These are phyloP conservation scores for Operophtera brumata DNA, from an alignment of 2,888 invertebrate species.

Conservation along the genomic window DNA sequence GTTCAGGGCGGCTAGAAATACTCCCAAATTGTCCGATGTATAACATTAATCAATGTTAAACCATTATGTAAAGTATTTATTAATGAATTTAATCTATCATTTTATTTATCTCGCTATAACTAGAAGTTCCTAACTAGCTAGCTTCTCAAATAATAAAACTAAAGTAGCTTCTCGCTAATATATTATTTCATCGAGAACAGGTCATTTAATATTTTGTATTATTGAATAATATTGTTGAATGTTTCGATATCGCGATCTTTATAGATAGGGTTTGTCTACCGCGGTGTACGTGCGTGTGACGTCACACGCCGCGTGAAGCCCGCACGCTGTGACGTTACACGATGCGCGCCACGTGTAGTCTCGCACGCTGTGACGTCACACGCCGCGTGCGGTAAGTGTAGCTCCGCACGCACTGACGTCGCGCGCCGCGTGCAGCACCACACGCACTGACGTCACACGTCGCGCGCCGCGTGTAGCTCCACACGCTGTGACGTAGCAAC, in stretches of 20 bases:
- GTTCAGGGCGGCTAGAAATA: slow-evolving; percentile 59
- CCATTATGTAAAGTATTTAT: slow-evolving; percentile 76
- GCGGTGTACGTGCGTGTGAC: slow-evolving; percentile 3
- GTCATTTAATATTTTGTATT: slow-evolving; percentile 55
- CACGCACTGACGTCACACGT: slow-evolving; percentile 5
- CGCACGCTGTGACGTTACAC: slow-evolving; percentile 6
- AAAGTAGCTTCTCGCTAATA: slow-evolving; percentile 56
- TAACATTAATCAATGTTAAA: slow-evolving; percentile 58
- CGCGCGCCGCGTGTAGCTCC: too few species aligned
- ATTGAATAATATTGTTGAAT: slow-evolving; percentile 47
- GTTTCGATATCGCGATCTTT: slow-evolving; percentile 55
- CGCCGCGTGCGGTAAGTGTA: too few species aligned
- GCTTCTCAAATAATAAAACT: slow-evolving; percentile 66
- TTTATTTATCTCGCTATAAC: slow-evolving; percentile 75
- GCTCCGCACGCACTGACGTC: too few species aligned
- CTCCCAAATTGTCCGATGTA: slow-evolving; percentile 61
- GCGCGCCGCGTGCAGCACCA: slow-evolving; percentile 2
- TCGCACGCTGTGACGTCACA: slow-evolving; percentile 26
- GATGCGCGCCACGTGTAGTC: too few species aligned
- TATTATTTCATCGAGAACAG: slow-evolving; percentile 48
- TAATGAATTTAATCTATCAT: slow-evolving; percentile 64
- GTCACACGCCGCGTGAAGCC: slow-evolving; percentile 1
- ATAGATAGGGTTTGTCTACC: slow-evolving; percentile 37
- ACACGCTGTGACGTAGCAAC: slow-evolving; percentile 42
- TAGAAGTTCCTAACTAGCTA: slow-evolving; percentile 80